Base-by-base conservation (phyloP, 2,888 invertebrate species). In the Yponomeuta plumbellus region DNA sequence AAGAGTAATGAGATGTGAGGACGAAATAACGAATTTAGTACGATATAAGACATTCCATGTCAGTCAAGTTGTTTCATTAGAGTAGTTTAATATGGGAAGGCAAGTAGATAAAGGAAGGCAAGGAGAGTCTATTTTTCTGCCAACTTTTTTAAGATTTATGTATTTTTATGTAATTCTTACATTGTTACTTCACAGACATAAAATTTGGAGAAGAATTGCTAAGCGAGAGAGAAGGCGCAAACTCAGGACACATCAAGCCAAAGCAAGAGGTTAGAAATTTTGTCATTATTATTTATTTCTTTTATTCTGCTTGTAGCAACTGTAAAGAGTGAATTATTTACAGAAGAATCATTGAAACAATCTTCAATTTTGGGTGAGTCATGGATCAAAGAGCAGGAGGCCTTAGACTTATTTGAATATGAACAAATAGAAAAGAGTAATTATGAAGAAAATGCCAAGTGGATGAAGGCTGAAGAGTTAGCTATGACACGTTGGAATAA, bases 211-310 rank as follows among this genome's bases (percentile, higher is more conserved):
- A 73, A 94, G 94, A 84, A 75, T 92, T 69, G 95, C 93, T 0
- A 97, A 96, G 85, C 95, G 93, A 75, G 88, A 93, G 74, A 92
- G 96, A 83, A 92, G 96, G 68, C 94, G 94, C 80, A 92, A 92
- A 67, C 88, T 94, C 68, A 90, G 97, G 64, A 94, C 91, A 70
- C 76, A 81, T 72, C 74, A 81, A 66, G 96, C 96, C 1, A 87
- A 84, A 71, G 80, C 92, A 74, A 92, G 93, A 71, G 94, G 94
- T 80, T 80, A 69, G 44, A 13, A 13, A 44, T 11, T 6, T 11
- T 44, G 4, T 4, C 26, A 26, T 26, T 34, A 5, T 34, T 34
- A 34, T 8, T 8, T 34, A 6, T 34, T 34, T 34, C 34, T 34
- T 34, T 34, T 1, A 6, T 34, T 34, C 34, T 34, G 8, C 34